Percentiles rank a stretch among this genome's conserved stretches.
Conservation (phyloP, 2,888 invertebrate genomes). For the Phortica okadai region DNA sequence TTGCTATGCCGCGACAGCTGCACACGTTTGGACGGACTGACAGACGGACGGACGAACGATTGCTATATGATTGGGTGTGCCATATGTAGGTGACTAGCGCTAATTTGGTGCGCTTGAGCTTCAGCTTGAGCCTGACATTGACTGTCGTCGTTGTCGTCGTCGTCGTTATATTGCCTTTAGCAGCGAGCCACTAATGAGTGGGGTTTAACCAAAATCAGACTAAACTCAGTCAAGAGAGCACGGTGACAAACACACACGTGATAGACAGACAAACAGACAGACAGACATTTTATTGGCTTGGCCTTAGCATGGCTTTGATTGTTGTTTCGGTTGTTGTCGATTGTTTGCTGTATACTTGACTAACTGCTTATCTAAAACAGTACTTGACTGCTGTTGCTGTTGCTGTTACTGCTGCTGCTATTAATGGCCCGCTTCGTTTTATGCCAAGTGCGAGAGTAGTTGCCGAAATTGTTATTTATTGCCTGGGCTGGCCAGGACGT, state of each 20-base stretch:
- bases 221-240: not conserved
- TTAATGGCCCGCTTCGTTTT: constrained; percentile 10
- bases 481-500: constrained; percentile 42
- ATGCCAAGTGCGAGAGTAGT: not conserved
- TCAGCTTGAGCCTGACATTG: too few species aligned
- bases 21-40: constrained; percentile 3
- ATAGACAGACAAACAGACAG: not conserved
- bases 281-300: not conserved
- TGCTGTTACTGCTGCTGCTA: not conserved
- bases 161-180: not conserved
- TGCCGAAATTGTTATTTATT: constrained; percentile 49
- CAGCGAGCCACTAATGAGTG: constrained; percentile 5
- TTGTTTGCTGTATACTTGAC: not conserved
- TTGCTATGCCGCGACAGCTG: not conserved
- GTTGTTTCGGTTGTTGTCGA: not conserved
- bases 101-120: not conserved
- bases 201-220: not conserved
- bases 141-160: not conserved
- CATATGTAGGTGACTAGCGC: not conserved
- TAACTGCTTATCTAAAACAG: constrained; percentile 11
- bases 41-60: not conserved
- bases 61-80: not conserved
- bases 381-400: not conserved
- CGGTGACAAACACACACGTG: constrained; percentile 11
- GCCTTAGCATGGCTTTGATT: not conserved